Percentiles rank a stretch among this genome's conserved stretches.
Conservation (phyloP, 2,888 invertebrate genomes). For the Trachelus tabidus region DNA sequence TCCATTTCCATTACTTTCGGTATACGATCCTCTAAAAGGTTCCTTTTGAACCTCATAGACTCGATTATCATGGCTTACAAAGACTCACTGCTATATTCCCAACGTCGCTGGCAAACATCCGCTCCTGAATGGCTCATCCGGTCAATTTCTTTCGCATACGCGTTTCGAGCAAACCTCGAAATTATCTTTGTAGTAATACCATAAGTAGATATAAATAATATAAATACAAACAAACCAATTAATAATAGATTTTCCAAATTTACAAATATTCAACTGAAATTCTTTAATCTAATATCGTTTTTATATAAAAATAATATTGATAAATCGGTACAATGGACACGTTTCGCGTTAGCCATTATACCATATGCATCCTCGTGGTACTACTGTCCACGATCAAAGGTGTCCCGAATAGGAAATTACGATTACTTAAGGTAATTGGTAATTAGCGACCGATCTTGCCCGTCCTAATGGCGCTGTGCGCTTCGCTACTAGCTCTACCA, state of each 20-base stretch:
- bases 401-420: constrained; percentile 59
- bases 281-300: not conserved
- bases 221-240: not conserved
- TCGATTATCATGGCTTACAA: not conserved
- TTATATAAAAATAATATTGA: not conserved
- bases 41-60: not conserved
- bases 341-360: not conserved
- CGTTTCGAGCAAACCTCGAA: not conserved
- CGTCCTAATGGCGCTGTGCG: constrained; percentile 52
- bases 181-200: not conserved
- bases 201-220: not conserved
- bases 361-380: not conserved
- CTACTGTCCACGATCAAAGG: constrained; percentile 37
- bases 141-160: constrained; percentile 25
- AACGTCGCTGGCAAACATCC: not conserved
- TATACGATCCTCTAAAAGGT: not conserved
- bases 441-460: constrained; percentile 63
- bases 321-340: not conserved
- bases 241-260: not conserved
- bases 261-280: not conserved
- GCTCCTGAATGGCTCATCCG: constrained; percentile 15
- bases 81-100: not conserved
- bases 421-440: constrained; percentile 61
- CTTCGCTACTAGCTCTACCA: constrained; percentile 43
- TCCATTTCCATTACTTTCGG: not conserved